phyloP scores from a whole-genome alignment of 2,888 invertebrate genomes.

The Eristalinus aeneus region DNA sequence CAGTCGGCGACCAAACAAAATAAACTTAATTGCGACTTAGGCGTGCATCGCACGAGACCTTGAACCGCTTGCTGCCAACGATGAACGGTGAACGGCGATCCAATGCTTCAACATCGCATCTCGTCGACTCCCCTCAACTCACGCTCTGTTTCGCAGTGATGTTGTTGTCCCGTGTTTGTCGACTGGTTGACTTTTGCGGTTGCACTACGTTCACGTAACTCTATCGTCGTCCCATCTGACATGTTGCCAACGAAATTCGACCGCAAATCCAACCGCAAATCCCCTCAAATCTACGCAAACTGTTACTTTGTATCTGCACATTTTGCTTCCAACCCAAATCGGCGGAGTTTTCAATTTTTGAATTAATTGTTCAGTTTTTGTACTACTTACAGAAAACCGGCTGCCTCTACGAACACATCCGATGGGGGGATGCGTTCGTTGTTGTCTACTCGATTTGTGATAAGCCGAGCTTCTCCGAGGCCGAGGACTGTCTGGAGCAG shows the following conservation, averaged over 20 bases:
- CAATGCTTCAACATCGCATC: neutral
- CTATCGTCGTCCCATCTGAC: slow-evolving; percentile 38
- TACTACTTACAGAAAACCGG: slow-evolving; percentile 83
- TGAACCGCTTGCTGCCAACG: neutral
- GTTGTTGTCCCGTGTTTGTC: slow-evolving; percentile 13
- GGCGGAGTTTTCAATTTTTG: slow-evolving; percentile 43
- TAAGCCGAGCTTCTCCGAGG: slow-evolving; percentile 88
- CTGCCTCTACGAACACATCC: slow-evolving; percentile 87
- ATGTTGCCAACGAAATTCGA: slow-evolving; percentile 37
- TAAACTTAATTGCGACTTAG: neutral
- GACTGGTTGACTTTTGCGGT: slow-evolving; percentile 41
- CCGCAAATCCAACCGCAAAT: slow-evolving; percentile 31
- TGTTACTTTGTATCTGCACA: slow-evolving; percentile 16
- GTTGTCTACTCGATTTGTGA: slow-evolving; percentile 91
- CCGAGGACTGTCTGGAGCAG: slow-evolving; percentile 86
- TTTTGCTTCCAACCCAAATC: neutral
- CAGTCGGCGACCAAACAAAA: neutral
- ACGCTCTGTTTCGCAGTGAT: neutral
- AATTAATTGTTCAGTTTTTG: slow-evolving; percentile 62
- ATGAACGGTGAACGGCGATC: neutral
- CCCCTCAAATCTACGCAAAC: slow-evolving; percentile 28
- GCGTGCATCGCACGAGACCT: neutral
- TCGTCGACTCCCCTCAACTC: neutral
- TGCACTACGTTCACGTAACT: slow-evolving; percentile 17
- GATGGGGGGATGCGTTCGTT: slow-evolving; percentile 92